Evolutionary conservation across 2,888 invertebrate species (phyloP).

Genomic region (Gastracanthus pulcherrimus): DNA sequence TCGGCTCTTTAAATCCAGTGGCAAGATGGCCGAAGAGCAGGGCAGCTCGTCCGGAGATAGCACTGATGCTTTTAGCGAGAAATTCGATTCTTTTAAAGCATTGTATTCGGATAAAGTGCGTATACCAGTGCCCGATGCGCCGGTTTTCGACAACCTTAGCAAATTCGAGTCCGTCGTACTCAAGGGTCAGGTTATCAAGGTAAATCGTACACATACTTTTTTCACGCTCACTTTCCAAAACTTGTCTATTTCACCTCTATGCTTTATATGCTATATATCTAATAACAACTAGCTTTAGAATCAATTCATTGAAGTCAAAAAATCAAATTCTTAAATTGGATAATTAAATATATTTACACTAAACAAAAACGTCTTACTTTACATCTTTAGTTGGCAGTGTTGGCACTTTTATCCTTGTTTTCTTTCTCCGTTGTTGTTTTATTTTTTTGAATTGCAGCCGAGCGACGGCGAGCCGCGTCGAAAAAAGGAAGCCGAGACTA

Average conservation of each 20-base stretch:
- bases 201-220: background rate
- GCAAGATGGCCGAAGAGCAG: slow-evolving; percentile 68
- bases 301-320: too few species aligned
- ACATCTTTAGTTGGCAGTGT: background rate
- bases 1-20: slow-evolving; percentile 9
- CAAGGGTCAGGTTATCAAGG: slow-evolving; percentile 72
- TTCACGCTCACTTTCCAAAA: background rate
- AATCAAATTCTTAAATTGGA: too few species aligned
- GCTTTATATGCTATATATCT: too few species aligned
- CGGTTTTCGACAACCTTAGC: slow-evolving; percentile 84
- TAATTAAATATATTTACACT: too few species aligned
- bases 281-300: too few species aligned
- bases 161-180: slow-evolving; percentile 80
- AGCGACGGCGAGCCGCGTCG: background rate
- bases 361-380: too few species aligned
- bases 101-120: slow-evolving; percentile 81
- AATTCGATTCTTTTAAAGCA: slow-evolving; percentile 86
- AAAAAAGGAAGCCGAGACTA: slow-evolving; percentile 7
- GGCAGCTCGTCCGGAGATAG: slow-evolving; percentile 73
- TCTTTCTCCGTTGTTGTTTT: background rate
- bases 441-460: slow-evolving; percentile 22
- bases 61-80: slow-evolving; percentile 79
- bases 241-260: background rate
- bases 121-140: slow-evolving; percentile 81
- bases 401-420: background rate